phyloP scores from a whole-genome alignment of 2,888 invertebrate species.

The Drosophila kanekoi region DNA sequence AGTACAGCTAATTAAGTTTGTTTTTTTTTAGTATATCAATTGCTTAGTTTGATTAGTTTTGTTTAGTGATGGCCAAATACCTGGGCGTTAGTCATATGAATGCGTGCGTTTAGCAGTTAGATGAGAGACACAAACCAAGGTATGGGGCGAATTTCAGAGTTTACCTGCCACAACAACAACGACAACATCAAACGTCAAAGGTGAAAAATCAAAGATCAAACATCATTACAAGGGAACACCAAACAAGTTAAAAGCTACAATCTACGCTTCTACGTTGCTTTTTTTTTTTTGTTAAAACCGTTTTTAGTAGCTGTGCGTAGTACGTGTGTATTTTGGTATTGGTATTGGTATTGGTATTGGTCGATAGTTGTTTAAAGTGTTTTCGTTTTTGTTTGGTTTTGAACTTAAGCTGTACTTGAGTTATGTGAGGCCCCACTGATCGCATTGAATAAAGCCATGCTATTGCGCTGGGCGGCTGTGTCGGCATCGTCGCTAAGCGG shows the following conservation, averaged over 20 bases:
- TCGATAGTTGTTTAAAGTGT: constrained; percentile 20
- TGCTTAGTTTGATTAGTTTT: constrained; percentile 28
- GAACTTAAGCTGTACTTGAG: constrained; percentile 91
- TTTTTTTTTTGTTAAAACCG: constrained; percentile 50
- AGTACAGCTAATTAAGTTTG: constrained; percentile 16
- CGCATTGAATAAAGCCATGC: constrained; percentile 91
- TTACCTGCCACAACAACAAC: constrained; percentile 73
- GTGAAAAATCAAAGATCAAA: constrained; percentile 44
- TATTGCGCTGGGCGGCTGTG: constrained; percentile 90
- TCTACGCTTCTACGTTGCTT: constrained; percentile 60
- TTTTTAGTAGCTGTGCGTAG: constrained; percentile 71
- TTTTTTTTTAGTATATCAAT: constrained; percentile 19
- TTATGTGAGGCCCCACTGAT: constrained; percentile 93
- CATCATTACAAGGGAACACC: constrained; percentile 65
- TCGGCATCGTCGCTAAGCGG: constrained; percentile 84
- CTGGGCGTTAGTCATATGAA: constrained; percentile 61
- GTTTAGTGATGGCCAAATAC: constrained; percentile 45
- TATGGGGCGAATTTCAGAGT: constrained; percentile 54
- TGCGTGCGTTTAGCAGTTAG: constrained; percentile 35
- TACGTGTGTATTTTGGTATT: constrained; percentile 35
- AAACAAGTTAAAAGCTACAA: constrained; percentile 57
- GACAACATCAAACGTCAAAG: constrained; percentile 67
- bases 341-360: constrained; percentile 33
- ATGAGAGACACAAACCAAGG: constrained; percentile 60
- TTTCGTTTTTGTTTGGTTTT: constrained; percentile 27